Base-by-base conservation (phyloP, 2,888 invertebrate genomes). In the Hoplodrina ambigua region DNA sequence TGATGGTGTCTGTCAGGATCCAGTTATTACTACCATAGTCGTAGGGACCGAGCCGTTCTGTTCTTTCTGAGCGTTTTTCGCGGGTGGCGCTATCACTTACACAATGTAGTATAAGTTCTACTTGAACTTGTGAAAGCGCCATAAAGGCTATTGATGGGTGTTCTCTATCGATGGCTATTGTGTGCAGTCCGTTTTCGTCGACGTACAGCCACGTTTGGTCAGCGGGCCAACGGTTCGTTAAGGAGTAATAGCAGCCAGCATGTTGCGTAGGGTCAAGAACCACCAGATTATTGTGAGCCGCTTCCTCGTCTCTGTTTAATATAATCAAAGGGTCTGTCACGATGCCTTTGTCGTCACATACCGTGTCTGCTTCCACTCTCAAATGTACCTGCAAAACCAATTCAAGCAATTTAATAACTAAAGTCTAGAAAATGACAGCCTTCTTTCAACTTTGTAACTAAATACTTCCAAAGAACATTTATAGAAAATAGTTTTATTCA, bases 61-160 rank as follows among this genome's bases (percentile, higher is more conserved):
- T 83, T 64, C 80, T 82, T 20, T 72, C 57, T 25, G 94, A 93
- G 20, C 95, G 91, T 80, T 91, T 95, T 13, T 62, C 71, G 55
- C 92, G 89, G 6, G 64, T 62, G 8, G 70, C 46, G 6, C 68
- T 75, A 75, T 92, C 92, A 62, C 67, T 82, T 58, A 88, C 88
- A 74, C 95, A 96, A 56, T 89, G 81, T 53, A 96, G 83, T 30
- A 84, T 87, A 52, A 96, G 86, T 84, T 96, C 96, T 2, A 95
- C 92, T 89, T 95, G 94, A 56, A 96, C 86, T 89, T 96, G 96
- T 0, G 96, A 96, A 52, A 93, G 75, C 49, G 93, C 84, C 96
- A 96, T 96, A 69, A 92, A 93, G 5, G 95, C 95, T 62, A 96
- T 95, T 0, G 93, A 91, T 44, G 87, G 83, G 75, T 96, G 86